Base-by-base conservation (phyloP, 2,113 vertebrate species). In the Tinamus guttatus region DNA sequence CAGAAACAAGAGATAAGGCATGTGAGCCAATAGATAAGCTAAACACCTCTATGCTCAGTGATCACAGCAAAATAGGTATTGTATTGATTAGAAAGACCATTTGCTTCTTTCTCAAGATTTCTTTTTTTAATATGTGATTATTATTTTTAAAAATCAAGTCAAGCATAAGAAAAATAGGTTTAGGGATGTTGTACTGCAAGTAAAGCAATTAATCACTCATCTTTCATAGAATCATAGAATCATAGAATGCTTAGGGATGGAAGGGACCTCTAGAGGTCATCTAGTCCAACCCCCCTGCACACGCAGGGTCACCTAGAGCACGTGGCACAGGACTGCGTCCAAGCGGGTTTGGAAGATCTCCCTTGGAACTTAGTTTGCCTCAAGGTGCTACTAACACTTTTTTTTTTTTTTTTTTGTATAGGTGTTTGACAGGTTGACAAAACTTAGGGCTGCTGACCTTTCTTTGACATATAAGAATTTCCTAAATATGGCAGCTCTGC, bases 1-100 rank as follows among this genome's bases (percentile, higher is more conserved):
- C 93, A 98, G 97, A 97, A 95, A 77, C 70, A 56, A 80, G 77
- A 21, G 87, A 93, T 15, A 93, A 51, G 71, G 1, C 36, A 0
- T 98, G 97, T 69, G 96, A 97, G 0, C 89, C 95, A 49, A 10
- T 98, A 64, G 70, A 86, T 89, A 93, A 20, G 36, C 82, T 96
- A 59, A 86, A 96, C 89, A 80, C 73, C 45, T 91, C 81, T 79
- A 63, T 95, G 62, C 87, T 95, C 24, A 28, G 20, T 62, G 70
- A 92, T 59, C 89, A 64, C 25, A 85, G 28, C 92, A 85, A 91
- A 81, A 95, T 93, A 95, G 96, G 96, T 97, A 97, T 58, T 79
- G 86, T 90, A 70, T 21, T 79, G 30, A 36, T 65, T 43, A 68
- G 25, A 90, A 93, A 79, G 25, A 68, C 34, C 22, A 16, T 19